A percentile compares a stretch with the other conserved stretches of the same genome.
Evolutionary conservation across 2,888 invertebrate genomes (phyloP).

Genomic region (Urechis unicinctus): DNA sequence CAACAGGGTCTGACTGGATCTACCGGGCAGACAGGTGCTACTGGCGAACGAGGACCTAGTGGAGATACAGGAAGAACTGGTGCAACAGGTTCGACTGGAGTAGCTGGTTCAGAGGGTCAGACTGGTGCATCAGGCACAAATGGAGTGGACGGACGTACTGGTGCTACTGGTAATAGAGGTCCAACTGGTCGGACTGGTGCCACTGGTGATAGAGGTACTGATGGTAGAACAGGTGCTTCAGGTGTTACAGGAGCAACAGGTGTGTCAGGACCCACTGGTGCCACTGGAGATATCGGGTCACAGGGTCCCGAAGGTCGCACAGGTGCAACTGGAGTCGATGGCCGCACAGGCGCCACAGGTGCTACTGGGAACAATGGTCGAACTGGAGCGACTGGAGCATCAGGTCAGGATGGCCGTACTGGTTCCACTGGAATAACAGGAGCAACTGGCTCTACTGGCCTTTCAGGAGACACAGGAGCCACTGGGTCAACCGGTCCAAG

Average conservation of each 20-base stretch:
- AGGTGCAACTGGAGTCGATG: no score
- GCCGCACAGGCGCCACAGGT: neutral
- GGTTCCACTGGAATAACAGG: no score
- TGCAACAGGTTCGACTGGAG: neutral
- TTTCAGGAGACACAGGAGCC: neutral
- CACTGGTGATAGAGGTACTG: neutral
- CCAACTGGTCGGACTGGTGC: neutral
- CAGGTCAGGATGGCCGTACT: neutral
- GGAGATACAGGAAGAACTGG: neutral
- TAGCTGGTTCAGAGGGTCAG: neutral
- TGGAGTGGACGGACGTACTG: conserved; percentile 4
- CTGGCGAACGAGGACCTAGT: neutral
- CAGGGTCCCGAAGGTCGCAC: neutral
- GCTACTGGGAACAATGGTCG: neutral
- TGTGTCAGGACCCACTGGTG: neutral
- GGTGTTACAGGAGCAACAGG: conserved; percentile 1
- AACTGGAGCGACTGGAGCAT: neutral
- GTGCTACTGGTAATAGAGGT: conserved; percentile 7
- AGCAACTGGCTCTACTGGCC: neutral
- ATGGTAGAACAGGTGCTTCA: neutral
- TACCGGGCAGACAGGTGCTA: neutral
- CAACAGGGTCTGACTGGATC: conserved; percentile 1
- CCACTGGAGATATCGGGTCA: neutral
- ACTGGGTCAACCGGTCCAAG: neutral
- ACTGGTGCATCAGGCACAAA: conserved; percentile 1